A percentile compares a stretch with the other conserved stretches of the same genome.
phyloP scores from a whole-genome alignment of 2,797 vertebrate species.

The Cossypha niveicapilla region DNA sequence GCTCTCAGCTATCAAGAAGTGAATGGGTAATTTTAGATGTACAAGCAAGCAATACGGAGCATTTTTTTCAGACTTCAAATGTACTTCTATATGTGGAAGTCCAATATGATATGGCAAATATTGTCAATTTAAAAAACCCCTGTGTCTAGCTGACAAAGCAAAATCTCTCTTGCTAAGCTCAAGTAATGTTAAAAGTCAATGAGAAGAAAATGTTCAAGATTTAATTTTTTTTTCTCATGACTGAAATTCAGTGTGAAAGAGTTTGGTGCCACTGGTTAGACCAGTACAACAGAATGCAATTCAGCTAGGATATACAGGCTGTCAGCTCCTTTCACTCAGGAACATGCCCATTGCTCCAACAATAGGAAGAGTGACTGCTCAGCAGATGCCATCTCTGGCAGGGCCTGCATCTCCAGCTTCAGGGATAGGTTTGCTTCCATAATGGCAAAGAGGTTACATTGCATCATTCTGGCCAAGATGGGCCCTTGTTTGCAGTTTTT shows the following conservation, averaged over 20 bases:
- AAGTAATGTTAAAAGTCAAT: background rate
- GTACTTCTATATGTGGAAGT: background rate
- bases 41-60: background rate
- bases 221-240: background rate
- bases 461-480: background rate
- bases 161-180: background rate
- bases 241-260: background rate
- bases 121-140: fast-evolving
- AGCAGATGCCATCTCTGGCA: background rate
- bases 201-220: background rate
- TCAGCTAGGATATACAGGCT: background rate
- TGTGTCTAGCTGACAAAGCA: background rate
- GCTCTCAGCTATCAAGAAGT: background rate
- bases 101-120: background rate
- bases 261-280: background rate
- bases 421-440: background rate
- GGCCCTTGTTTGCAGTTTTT: background rate
- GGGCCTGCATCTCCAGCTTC: background rate
- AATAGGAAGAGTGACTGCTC: background rate
- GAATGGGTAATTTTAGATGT: background rate
- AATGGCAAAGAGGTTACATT: background rate
- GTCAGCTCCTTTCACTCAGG: background rate
- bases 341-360: background rate
- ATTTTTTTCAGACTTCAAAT: background rate
- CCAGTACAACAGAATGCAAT: background rate